Evolutionary conservation across 2,888 invertebrate genomes (phyloP).

Genomic region (Coenonympha glycerion): DNA sequence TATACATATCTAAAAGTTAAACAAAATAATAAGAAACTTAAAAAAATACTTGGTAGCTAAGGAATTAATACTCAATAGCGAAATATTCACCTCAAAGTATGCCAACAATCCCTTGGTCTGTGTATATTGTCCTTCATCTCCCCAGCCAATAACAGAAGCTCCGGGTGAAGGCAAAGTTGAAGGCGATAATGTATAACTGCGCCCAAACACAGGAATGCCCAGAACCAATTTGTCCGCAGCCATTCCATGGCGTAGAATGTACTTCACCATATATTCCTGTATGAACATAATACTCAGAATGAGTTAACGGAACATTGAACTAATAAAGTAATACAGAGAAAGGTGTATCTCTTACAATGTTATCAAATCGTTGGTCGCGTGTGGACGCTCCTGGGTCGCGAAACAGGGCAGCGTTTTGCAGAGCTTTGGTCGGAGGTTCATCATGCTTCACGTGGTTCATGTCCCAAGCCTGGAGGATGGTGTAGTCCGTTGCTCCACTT

Average conservation of each 20-base stretch:
- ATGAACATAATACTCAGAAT: too few relatives aligned
- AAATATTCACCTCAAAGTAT: slow-evolving; percentile 79
- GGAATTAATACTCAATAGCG: not conserved
- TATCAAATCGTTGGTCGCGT: slow-evolving; percentile 63
- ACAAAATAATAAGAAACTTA: not conserved
- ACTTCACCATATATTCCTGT: slow-evolving; percentile 81
- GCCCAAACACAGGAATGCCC: slow-evolving; percentile 83
- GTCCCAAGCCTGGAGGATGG: slow-evolving; percentile 81
- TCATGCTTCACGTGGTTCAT: slow-evolving; percentile 65
- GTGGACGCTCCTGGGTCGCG: slow-evolving; percentile 61
- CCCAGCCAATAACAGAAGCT: slow-evolving; percentile 77
- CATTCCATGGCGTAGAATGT: slow-evolving; percentile 79
- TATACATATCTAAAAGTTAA: slow-evolving; percentile 68
- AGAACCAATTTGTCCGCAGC: slow-evolving; percentile 81
- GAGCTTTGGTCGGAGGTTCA: slow-evolving; percentile 60
- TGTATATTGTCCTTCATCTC: slow-evolving; percentile 80
- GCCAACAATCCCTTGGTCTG: slow-evolving; percentile 81
- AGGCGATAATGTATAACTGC: slow-evolving; percentile 80
- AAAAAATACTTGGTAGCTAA: not conserved
- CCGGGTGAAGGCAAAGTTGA: slow-evolving; percentile 73
- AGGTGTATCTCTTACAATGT: slow-evolving; percentile 47
- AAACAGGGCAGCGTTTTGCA: slow-evolving; percentile 71
- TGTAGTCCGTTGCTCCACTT: slow-evolving; percentile 78
- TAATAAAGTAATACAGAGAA: too few relatives aligned
- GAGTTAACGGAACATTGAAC: too few relatives aligned